These are phyloP conservation scores for Gouania willdenowi DNA, from an alignment of 2,797 vertebrate species.

Conservation along the genomic window DNA sequence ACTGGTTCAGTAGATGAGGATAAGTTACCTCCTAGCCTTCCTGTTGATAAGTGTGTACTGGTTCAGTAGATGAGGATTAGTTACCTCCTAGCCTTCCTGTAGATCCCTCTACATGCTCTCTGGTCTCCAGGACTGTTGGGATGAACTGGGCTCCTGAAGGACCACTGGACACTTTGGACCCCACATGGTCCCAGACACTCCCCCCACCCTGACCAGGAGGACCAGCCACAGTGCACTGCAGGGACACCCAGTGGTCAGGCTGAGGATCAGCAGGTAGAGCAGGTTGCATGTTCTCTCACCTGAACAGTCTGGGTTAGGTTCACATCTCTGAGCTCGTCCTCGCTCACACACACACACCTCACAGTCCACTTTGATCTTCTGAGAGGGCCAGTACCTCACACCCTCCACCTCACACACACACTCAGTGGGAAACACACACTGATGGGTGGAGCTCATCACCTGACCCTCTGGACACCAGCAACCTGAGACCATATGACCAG, in stretches of 20 bases:
- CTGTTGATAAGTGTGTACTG: too few relatives aligned
- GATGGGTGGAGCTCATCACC: constrained; percentile 72
- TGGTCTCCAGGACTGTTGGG: constrained; percentile 74
- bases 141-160: constrained; percentile 90
- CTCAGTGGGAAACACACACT: constrained; percentile 75
- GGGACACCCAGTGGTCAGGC: neutral
- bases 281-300: constrained; percentile 57
- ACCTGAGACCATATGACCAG: constrained; percentile 58
- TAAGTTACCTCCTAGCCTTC: too few relatives aligned
- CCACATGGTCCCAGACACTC: constrained; percentile 87
- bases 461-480: constrained; percentile 85
- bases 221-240: constrained; percentile 90
- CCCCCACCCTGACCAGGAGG: constrained; percentile 87
- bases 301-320: constrained; percentile 77
- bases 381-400: constrained; percentile 71
- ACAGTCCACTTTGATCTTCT: constrained; percentile 79
- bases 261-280: neutral
- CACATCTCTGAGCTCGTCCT: constrained; percentile 76
- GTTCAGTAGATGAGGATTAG: neutral
- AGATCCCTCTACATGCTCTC: constrained; percentile 81
- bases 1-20: too few relatives aligned
- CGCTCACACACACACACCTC: constrained; percentile 83
- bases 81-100: constrained; percentile 88
- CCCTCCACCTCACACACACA: constrained; percentile 79
- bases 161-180: constrained; percentile 89